Conservation (phyloP, 2,113 vertebrate genomes). For the Catharus fuscescens region DNA sequence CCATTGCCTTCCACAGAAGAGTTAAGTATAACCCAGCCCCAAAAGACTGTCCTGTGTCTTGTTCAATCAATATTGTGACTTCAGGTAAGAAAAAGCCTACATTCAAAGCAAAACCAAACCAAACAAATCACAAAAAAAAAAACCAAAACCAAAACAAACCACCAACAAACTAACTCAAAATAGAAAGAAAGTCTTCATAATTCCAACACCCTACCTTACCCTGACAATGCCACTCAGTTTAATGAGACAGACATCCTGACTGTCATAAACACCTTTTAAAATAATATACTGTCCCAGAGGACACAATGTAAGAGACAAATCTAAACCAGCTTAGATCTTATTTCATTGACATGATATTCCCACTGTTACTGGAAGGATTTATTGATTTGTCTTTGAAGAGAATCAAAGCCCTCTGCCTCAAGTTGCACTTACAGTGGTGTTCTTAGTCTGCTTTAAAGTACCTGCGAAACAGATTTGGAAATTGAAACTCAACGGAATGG, state of each 20-base stretch:
- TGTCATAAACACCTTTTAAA: neutral
- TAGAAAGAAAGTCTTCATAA: neutral
- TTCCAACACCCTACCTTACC: neutral
- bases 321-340: neutral
- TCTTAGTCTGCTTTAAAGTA: neutral
- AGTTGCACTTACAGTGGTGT: neutral
- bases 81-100: neutral
- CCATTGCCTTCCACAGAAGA: neutral
- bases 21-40: neutral
- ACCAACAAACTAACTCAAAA: neutral
- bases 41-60: neutral
- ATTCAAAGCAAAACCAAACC: neutral
- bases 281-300: neutral
- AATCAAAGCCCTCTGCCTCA: neutral
- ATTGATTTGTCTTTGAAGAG: neutral
- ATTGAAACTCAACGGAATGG: neutral
- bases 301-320: neutral
- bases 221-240: neutral
- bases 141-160: neutral
- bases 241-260: neutral
- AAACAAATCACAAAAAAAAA: neutral
- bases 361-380: neutral
- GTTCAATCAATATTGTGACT: neutral
- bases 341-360: neutral
- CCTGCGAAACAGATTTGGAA: neutral